Evolutionary conservation across 2,888 invertebrate species (phyloP).

Genomic region (Rhynchonema sp.): DNA sequence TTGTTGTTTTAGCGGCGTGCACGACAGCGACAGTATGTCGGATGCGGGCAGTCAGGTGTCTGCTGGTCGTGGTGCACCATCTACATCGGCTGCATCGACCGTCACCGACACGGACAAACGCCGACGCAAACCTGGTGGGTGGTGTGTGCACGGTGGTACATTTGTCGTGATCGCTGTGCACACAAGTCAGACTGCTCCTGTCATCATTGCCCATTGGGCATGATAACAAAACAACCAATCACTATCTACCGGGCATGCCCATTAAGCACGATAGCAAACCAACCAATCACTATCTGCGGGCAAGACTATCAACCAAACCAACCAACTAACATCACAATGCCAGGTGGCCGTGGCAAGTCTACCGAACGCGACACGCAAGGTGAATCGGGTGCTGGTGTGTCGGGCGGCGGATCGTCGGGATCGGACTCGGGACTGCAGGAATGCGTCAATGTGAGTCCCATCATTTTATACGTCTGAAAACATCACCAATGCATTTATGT

Average conservation of each 20-base stretch:
- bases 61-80: neutral
- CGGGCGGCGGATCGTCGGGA: neutral
- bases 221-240: too few species aligned
- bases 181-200: too few species aligned
- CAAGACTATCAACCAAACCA: too few species aligned
- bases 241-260: too few species aligned
- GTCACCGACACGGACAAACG: too few species aligned
- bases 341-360: neutral
- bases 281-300: too few species aligned
- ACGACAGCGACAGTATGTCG: slow-evolving; percentile 9
- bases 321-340: too few species aligned
- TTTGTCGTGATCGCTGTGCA: too few species aligned
- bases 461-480: neutral
- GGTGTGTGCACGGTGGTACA: too few species aligned
- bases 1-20: slow-evolving; percentile 8
- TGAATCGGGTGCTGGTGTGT: neutral
- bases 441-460: slow-evolving; percentile 10
- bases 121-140: too few species aligned
- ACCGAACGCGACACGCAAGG: neutral
- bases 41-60: neutral
- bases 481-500: neutral
- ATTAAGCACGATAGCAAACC: too few species aligned
- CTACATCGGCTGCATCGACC: neutral
- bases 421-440: slow-evolving; percentile 15
- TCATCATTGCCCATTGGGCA: too few species aligned